Conservation (phyloP, 2,888 invertebrate species). For the Limenitis camilla region DNA sequence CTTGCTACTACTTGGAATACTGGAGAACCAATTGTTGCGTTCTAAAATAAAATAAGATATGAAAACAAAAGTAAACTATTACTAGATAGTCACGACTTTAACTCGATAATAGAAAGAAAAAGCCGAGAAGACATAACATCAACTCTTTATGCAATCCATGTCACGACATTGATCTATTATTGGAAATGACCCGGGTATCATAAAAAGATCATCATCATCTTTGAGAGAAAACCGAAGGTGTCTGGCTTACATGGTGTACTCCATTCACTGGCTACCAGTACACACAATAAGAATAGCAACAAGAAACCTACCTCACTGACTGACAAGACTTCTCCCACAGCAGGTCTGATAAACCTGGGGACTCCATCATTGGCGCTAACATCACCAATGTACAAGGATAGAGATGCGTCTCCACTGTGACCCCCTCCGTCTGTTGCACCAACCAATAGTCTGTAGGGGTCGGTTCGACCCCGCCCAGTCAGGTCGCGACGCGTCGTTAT, state of each 20-base stretch:
- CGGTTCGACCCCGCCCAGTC: conserved; percentile 84
- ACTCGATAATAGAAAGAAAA: too few relatives aligned
- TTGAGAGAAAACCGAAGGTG: not conserved
- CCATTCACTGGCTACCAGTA: too few relatives aligned
- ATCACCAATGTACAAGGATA: conserved; percentile 83
- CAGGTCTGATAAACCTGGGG: conserved; percentile 82
- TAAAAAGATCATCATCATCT: too few relatives aligned
- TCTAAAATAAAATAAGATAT: too few relatives aligned
- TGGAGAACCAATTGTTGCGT: conserved; percentile 81
- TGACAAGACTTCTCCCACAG: conserved; percentile 79
- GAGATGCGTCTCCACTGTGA: conserved; percentile 75
- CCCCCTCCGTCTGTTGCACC: conserved; percentile 82
- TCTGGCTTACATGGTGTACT: not conserved
- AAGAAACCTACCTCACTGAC: conserved; percentile 76
- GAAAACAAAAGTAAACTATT: too few relatives aligned
- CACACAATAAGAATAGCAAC: not conserved
- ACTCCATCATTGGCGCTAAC: conserved; percentile 88
- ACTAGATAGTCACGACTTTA: too few relatives aligned
- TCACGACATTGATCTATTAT: too few relatives aligned
- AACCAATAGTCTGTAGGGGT: conserved; percentile 80
- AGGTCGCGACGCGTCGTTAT: conserved; percentile 78
- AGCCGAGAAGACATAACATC: too few relatives aligned
- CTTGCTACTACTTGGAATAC: conserved; percentile 85
- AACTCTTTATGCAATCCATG: too few relatives aligned
- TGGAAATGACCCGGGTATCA: too few relatives aligned